These are phyloP conservation scores for Neopelma chrysocephalum DNA, from an alignment of 2,797 vertebrate species.

Conservation along the genomic window DNA sequence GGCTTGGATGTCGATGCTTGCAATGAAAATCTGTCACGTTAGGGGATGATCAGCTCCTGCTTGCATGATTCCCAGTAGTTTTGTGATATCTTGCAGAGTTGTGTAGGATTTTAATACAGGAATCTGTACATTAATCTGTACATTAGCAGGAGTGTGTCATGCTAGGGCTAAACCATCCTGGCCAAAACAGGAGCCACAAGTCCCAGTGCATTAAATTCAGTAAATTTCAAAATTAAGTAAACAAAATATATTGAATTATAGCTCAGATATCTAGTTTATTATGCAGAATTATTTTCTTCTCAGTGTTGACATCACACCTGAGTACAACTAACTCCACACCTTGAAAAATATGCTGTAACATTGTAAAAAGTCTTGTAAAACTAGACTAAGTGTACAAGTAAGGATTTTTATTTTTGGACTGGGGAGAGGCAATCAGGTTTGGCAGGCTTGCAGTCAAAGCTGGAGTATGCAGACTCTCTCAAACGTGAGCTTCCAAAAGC, in stretches of 20 bases:
- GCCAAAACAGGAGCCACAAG: slow-evolving; percentile 24
- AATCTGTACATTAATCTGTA: slow-evolving; percentile 17
- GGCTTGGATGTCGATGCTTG: neutral
- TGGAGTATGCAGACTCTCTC: neutral
- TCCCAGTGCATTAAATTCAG: slow-evolving; percentile 1
- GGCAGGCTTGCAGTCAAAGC: neutral
- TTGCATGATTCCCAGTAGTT: slow-evolving; percentile 29
- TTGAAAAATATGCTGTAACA: neutral
- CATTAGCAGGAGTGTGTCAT: neutral
- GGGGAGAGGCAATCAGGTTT: neutral
- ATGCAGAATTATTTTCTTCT: neutral
- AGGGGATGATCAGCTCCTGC: slow-evolving; percentile 10
- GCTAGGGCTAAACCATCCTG: neutral
- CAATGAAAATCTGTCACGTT: neutral
- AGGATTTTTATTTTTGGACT: accelerated
- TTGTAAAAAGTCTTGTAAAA: neutral
- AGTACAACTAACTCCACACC: neutral
- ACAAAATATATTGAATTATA: neutral
- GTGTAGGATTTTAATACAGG: slow-evolving; percentile 12
- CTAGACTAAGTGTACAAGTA: neutral
- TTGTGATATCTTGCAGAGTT: neutral
- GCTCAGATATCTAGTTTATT: neutral
- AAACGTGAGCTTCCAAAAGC: neutral
- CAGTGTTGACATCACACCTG: neutral
- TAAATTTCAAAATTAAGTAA: neutral